Base-by-base conservation (phyloP, 1,140 invertebrate species). In the Temnothorax longispinosus region DNA sequence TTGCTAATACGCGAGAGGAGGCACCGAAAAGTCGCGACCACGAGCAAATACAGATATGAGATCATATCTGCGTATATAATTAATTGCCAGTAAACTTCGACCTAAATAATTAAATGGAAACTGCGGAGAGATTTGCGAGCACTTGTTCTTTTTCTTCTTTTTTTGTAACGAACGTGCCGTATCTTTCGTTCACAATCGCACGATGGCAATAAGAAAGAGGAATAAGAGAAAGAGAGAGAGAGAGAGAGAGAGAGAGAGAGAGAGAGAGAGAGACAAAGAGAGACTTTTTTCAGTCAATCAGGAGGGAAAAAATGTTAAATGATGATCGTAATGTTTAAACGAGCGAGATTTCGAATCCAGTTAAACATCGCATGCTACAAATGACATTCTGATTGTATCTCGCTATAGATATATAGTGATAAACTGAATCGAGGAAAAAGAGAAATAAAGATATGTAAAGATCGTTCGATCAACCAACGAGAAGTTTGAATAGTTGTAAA, bases 31-130 rank as follows among this genome's bases (percentile, higher is more conserved):
- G 44, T 78, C 60, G 60, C 60, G n/a, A 52, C 13, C 62, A 60
- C 62, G 60, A 41, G 41, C 69, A 75, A 52, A 75, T 74, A 75
- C 52, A 84, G 80, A 84, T 84, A 84, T 58, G 71, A 84, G 69
- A 84, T 84, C 52, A 75, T 84, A 84, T 71, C 80, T 84, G 38
- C 38, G 52, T 62, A 62, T 62, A 62, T 75, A 84, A 69, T 84
- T 84, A 84, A 84, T 84, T 84, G 38, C 69, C 52, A 27, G 65
- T 84, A 75, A 74, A 60, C 44, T 77, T 67, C 60, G 62, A 54
- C 62, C 47, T 80, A 65, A 80, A 80, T 80, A 67, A 80, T 80
- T 80, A 85, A 85, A 32, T 77, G 41, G 72, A 85, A 85, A 85
- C 72, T 52, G n/a, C 52, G 41, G 11, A 47, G 47, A 47, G 13